phyloP scores from a whole-genome alignment of 1,140 invertebrate species.

The Drosophila virilis region DNA sequence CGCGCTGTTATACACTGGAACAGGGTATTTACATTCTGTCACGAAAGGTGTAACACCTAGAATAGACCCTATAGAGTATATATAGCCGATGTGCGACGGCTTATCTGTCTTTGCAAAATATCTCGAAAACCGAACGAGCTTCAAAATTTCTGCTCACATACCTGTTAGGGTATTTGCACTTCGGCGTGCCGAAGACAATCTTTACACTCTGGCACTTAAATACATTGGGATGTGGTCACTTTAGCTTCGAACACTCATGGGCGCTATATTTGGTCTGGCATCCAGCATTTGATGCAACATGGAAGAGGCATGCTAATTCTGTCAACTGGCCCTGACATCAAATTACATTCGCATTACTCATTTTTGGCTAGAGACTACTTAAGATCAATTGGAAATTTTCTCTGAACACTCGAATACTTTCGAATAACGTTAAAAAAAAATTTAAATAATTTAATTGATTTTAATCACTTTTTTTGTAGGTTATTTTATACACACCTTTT shows the following conservation, averaged over 20 bases:
- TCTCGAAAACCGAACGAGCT: no score
- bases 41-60: no score
- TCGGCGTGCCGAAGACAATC: no score
- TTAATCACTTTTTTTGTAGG: neutral
- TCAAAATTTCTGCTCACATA: no score
- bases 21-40: no score
- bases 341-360: slow-evolving; percentile 73
- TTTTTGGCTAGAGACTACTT: neutral
- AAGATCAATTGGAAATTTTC: neutral
- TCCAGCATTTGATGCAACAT: slow-evolving; percentile 38
- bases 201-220: slow-evolving; percentile 72
- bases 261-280: slow-evolving; percentile 47
- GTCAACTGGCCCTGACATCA: slow-evolving; percentile 49
- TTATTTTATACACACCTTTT: slow-evolving; percentile 26
- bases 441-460: neutral
- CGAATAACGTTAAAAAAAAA: neutral
- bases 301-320: slow-evolving; percentile 61
- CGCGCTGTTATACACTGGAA: no score
- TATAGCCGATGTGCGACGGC: no score
- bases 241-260: slow-evolving; percentile 30
- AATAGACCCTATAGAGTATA: no score
- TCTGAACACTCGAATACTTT: no score
- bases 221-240: slow-evolving; percentile 73
- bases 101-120: no score
- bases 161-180: no score